Evolutionary conservation across 1,140 invertebrate species (phyloP).

Genomic region (Harpegnathos saltator): DNA sequence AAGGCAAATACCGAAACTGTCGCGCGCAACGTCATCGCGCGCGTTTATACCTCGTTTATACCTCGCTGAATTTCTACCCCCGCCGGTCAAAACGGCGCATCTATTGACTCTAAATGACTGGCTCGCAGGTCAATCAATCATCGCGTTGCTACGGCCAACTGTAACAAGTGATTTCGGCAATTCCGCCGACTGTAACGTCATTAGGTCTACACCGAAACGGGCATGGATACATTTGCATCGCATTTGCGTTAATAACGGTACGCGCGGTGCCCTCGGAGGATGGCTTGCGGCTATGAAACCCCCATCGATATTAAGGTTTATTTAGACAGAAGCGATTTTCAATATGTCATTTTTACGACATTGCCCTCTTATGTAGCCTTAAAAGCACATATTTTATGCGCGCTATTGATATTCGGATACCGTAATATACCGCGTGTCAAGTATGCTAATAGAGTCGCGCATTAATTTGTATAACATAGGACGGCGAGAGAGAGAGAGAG

Average conservation of each 20-base stretch:
- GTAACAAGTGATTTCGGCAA: constrained; percentile 25
- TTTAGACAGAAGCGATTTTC: background rate
- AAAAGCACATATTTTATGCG: background rate
- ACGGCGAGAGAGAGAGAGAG: no score
- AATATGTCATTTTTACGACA: constrained; percentile 1
- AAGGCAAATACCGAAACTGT: no score
- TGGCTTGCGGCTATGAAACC: background rate
- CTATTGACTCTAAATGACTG: constrained; percentile 2
- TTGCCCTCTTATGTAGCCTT: background rate
- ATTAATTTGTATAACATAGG: no score
- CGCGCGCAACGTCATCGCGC: no score
- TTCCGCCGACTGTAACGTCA: constrained; percentile 15
- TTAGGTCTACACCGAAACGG: constrained; percentile 11
- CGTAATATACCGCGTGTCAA: background rate
- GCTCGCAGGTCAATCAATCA: background rate
- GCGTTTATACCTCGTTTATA: no score
- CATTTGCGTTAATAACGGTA: constrained; percentile 26
- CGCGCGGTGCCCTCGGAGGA: background rate
- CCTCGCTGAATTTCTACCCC: no score
- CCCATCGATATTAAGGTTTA: background rate
- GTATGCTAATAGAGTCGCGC: no score
- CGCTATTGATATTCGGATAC: background rate
- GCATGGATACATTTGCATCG: constrained; percentile 35
- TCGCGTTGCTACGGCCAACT: background rate
- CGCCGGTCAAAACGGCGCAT: no score